These are phyloP conservation scores for Tenthredo livida DNA, from an alignment of 2,888 invertebrate species.

Conservation along the genomic window DNA sequence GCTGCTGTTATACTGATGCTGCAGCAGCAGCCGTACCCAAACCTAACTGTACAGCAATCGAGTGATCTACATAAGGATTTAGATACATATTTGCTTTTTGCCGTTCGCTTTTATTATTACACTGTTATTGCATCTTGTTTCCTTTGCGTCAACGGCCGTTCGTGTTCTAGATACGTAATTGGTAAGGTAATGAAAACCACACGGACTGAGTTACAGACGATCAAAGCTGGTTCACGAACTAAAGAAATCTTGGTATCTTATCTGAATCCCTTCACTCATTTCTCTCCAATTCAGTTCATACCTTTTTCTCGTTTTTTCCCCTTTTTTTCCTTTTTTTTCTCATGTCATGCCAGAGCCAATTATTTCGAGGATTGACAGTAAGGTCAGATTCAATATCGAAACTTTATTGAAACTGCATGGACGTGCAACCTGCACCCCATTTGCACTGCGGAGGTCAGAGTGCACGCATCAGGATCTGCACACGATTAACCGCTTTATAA, in stretches of 20 bases:
- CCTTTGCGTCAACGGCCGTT: slow-evolving; percentile 9
- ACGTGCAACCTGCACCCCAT: neutral
- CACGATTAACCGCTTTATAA: slow-evolving; percentile 46
- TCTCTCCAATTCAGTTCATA: neutral
- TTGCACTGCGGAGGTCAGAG: neutral
- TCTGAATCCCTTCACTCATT: neutral
- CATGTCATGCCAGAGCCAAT: neutral
- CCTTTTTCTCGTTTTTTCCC: neutral
- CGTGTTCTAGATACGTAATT: slow-evolving; percentile 11
- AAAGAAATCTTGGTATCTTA: neutral
- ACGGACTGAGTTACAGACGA: slow-evolving; percentile 3
- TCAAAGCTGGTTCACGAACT: slow-evolving; percentile 12
- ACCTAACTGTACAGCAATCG: slow-evolving; percentile 69
- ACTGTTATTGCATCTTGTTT: slow-evolving; percentile 42
- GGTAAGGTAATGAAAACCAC: slow-evolving; percentile 12
- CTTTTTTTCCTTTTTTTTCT: neutral
- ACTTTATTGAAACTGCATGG: neutral
- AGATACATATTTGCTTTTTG: slow-evolving; percentile 47
- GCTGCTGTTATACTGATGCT: slow-evolving; percentile 57
- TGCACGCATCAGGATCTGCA: slow-evolving; percentile 14
- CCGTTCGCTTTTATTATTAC: slow-evolving; percentile 33
- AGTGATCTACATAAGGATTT: slow-evolving; percentile 53
- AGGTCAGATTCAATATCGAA: neutral
- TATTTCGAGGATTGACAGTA: neutral
- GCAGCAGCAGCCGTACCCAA: slow-evolving; percentile 64